Evolutionary conservation across 1,140 invertebrate genomes (phyloP).

Genomic region (Globodera rostochiensis): DNA sequence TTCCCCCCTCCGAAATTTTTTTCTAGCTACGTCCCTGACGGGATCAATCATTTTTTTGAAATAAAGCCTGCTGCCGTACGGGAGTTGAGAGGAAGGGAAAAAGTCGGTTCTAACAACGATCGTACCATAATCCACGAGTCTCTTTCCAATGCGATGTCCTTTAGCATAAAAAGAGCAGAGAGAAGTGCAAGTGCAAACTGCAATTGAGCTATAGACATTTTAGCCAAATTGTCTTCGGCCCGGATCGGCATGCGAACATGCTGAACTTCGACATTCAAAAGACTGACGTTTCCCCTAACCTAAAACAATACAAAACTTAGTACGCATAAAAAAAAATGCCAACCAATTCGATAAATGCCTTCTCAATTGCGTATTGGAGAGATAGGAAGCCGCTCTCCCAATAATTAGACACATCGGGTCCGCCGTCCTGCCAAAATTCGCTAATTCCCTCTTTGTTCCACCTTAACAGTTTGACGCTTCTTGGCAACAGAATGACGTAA

Average conservation of each 20-base stretch:
- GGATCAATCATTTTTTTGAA: no score
- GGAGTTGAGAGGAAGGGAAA: no score
- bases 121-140: conserved; percentile 54
- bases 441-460: not conserved
- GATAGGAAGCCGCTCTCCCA: conserved; percentile 49
- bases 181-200: not conserved
- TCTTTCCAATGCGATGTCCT: conserved; percentile 52
- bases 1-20: no score
- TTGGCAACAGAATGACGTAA: not conserved
- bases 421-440: conserved; percentile 47
- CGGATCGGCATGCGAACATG: conserved; percentile 47
- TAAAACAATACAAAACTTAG: not conserved
- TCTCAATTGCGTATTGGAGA: conserved; percentile 51
- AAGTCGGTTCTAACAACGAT: not conserved
- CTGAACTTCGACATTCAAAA: conserved; percentile 32
- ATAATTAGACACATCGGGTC: conserved; percentile 41
- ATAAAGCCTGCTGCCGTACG: no score
- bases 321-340: not conserved
- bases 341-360: conserved; percentile 30
- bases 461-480: not conserved
- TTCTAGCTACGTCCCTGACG: no score
- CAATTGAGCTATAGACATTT: conserved; percentile 35
- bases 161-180: not conserved
- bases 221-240: not conserved
- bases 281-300: conserved; percentile 27